Evolutionary conservation across 2,113 vertebrate genomes (phyloP).

Genomic region (Prinia subflava): DNA sequence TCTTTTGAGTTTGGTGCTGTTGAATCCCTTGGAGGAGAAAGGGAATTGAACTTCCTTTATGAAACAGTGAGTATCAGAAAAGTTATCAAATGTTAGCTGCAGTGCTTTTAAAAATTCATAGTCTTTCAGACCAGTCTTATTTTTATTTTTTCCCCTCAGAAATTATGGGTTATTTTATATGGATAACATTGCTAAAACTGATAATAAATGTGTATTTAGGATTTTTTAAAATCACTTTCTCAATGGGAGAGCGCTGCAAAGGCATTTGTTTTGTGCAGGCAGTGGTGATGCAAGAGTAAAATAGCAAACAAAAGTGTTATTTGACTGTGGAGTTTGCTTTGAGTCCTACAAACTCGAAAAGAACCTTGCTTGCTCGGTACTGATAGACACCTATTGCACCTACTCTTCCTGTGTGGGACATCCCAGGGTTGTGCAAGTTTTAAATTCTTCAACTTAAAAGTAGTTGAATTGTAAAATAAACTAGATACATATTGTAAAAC

Average conservation of each 20-base stretch:
- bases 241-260: fast-evolving
- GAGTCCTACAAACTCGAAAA: not conserved
- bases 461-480: not conserved
- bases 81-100: not conserved
- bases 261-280: not conserved
- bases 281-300: not conserved
- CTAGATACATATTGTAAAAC: not conserved
- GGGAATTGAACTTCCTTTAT: not conserved
- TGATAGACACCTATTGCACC: not conserved
- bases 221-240: not conserved
- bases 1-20: not conserved
- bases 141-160: not conserved
- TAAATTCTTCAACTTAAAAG: not conserved
- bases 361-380: not conserved
- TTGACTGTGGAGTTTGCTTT: not conserved
- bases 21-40: not conserved
- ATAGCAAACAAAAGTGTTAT: not conserved
- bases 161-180: not conserved
- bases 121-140: not conserved
- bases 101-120: not conserved
- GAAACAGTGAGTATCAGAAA: not conserved
- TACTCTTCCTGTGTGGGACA: not conserved
- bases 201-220: not conserved
- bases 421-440: not conserved
- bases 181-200: not conserved